phyloP scores from a whole-genome alignment of 2,888 invertebrate species.

The Hemaris fuciformis region DNA sequence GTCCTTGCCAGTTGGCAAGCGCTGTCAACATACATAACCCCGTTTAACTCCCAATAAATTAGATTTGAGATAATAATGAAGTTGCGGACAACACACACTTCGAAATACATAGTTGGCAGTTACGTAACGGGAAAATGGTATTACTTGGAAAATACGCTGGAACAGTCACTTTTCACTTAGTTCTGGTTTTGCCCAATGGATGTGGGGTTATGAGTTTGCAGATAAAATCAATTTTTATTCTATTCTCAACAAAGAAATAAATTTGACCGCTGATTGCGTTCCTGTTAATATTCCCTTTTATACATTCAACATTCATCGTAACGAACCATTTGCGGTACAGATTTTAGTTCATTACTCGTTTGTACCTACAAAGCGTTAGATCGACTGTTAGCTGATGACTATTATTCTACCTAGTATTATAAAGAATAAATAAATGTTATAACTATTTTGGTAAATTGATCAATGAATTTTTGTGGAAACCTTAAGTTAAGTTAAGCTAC shows the following conservation, averaged over 20 bases:
- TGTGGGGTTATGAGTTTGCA: constrained; percentile 22
- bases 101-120: neutral
- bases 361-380: constrained; percentile 30
- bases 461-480: neutral
- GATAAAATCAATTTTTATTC: constrained; percentile 29
- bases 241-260: constrained; percentile 29
- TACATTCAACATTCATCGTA: constrained; percentile 3
- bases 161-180: constrained; percentile 23
- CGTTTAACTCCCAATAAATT: neutral
- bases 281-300: constrained; percentile 25
- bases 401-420: neutral
- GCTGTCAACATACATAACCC: neutral
- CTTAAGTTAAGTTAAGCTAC: too few species aligned
- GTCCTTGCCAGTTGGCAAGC: neutral
- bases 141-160: constrained; percentile 20
- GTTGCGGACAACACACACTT: neutral
- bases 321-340: constrained; percentile 23
- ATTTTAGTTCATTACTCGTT: constrained; percentile 25
- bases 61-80: neutral
- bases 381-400: neutral
- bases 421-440: too few species aligned
- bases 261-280: constrained; percentile 30
- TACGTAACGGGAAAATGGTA: constrained; percentile 19
- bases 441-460: neutral
- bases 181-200: constrained; percentile 24